These are phyloP conservation scores for Acrobasis suavella DNA, from an alignment of 2,888 invertebrate species.

Conservation along the genomic window DNA sequence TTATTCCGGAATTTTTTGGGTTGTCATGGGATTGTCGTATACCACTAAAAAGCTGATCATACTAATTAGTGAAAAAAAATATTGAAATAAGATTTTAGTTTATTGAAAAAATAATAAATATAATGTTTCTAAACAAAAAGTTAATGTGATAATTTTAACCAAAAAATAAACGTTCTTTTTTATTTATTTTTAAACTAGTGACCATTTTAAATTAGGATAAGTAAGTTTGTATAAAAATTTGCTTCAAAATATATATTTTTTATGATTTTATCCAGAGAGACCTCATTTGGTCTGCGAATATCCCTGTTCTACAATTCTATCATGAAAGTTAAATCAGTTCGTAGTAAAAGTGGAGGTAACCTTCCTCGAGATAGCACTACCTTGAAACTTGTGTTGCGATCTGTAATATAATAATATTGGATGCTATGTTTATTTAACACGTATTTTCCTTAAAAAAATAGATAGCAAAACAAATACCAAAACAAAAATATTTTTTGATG, in stretches of 20 bases:
- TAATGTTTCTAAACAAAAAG: too few relatives aligned
- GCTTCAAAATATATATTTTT: neutral
- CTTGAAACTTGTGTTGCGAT: conserved; percentile 20
- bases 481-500: neutral
- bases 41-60: neutral
- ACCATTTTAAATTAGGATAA: too few relatives aligned
- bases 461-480: neutral
- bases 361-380: conserved; percentile 18
- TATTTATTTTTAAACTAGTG: too few relatives aligned
- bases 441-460: neutral
- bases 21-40: too few relatives aligned
- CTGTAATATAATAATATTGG: conserved; percentile 1
- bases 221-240: too few relatives aligned
- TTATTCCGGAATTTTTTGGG: too few relatives aligned
- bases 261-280: neutral
- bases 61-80: too few relatives aligned
- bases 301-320: conserved; percentile 9
- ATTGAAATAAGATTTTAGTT: too few relatives aligned
- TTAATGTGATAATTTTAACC: too few relatives aligned
- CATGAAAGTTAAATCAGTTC: conserved; percentile 25
- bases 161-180: too few relatives aligned
- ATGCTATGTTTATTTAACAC: conserved; percentile 7
- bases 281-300: conserved; percentile 17
- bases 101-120: too few relatives aligned
- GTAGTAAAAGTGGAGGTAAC: conserved; percentile 18